Percentiles rank a stretch among this genome's conserved stretches.
Conservation (phyloP, 2,113 vertebrate species). For the Prietella phreatophila region DNA sequence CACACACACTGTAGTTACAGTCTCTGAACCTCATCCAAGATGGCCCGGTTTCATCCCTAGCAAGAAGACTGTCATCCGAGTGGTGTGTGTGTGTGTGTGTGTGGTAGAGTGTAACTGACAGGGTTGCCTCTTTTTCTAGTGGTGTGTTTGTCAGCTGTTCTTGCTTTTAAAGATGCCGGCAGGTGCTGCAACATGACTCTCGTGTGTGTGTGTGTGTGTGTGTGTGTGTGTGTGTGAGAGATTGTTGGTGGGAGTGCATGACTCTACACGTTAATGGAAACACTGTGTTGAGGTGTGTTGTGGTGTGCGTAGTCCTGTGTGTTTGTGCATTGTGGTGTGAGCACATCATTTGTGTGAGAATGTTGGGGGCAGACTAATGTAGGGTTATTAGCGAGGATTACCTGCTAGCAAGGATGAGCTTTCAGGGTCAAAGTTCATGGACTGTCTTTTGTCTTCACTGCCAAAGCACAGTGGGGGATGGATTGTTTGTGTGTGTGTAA, state of each 20-base stretch:
- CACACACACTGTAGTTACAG: conserved; percentile 39
- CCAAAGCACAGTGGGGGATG: conserved; percentile 37
- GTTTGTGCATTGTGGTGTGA: conserved; percentile 31
- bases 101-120: conserved; percentile 47
- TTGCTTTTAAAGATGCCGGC: conserved; percentile 65
- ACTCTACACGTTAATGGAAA: background rate
- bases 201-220: conserved; percentile 47
- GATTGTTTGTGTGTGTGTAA: conserved; percentile 27
- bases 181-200: conserved; percentile 64
- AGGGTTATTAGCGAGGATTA: conserved; percentile 62
- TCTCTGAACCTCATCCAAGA: conserved; percentile 54
- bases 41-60: conserved; percentile 51
- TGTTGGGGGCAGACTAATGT: conserved; percentile 11
- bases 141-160: conserved; percentile 70
- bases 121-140: conserved; percentile 53
- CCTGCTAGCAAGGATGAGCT: conserved; percentile 47
- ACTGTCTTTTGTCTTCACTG: conserved; percentile 56
- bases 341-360: conserved; percentile 33
- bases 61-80: conserved; percentile 48
- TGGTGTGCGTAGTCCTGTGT: background rate
- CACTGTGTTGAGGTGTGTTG: background rate
- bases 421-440: conserved; percentile 57
- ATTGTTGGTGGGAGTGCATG: conserved; percentile 2
- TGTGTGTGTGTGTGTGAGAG: conserved; percentile 14
- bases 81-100: conserved; percentile 46